A percentile compares a stretch with the other conserved stretches of the same genome.
phyloP scores from a whole-genome alignment of 2,888 invertebrate species.

The Copidosoma aretas region DNA sequence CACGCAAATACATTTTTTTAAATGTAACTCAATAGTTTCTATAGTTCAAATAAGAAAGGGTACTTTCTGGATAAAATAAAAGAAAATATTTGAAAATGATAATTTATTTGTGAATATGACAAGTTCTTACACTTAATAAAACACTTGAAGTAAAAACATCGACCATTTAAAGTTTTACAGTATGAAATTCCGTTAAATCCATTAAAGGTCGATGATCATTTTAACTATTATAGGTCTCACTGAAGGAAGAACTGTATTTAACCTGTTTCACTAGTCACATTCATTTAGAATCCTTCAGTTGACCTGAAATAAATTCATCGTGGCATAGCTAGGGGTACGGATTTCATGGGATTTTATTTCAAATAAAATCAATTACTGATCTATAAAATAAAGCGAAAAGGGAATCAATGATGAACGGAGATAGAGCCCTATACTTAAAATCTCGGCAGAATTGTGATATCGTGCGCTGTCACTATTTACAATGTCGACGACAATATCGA shows the following conservation, averaged over 20 bases:
- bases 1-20: too few species aligned
- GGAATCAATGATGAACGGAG: conserved; percentile 4
- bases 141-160: conserved; percentile 21
- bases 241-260: conserved; percentile 9
- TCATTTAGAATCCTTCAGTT: not conserved
- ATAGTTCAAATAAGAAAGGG: too few species aligned
- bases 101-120: conserved; percentile 37
- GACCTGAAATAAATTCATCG: not conserved
- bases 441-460: conserved; percentile 25
- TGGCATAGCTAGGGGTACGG: conserved; percentile 5
- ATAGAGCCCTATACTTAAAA: conserved; percentile 1
- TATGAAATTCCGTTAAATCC: conserved; percentile 11
- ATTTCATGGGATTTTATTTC: conserved; percentile 12
- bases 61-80: conserved; percentile 9
- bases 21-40: too few species aligned
- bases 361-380: conserved; percentile 4
- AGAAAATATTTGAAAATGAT: conserved; percentile 30
- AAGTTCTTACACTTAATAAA: conserved; percentile 28
- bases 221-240: not conserved
- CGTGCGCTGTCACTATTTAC: conserved; percentile 37
- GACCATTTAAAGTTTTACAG: conserved; percentile 5
- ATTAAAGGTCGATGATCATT: conserved; percentile 7
- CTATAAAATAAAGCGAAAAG: conserved; percentile 12
- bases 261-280: not conserved
- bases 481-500: conserved; percentile 39